These are phyloP conservation scores for Clanis bilineata DNA, from an alignment of 2,888 invertebrate genomes.

Conservation along the genomic window DNA sequence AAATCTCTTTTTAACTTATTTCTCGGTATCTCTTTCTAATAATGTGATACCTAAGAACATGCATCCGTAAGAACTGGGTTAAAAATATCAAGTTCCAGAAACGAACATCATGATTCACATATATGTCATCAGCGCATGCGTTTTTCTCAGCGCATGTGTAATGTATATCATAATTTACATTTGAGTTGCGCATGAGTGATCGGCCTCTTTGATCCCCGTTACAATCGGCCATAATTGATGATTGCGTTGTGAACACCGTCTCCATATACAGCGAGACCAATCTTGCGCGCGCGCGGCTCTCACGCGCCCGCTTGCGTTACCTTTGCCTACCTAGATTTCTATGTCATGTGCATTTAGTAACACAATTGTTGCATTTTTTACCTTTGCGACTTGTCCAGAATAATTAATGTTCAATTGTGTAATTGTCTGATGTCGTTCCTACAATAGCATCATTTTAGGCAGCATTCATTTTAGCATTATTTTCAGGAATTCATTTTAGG, in stretches of 20 bases:
- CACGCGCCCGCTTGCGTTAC: background rate
- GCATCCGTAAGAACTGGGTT: background rate
- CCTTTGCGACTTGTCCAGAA: too few relatives aligned
- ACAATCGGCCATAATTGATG: conserved; percentile 78
- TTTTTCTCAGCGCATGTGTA: conserved; percentile 4
- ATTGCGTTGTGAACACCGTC: conserved; percentile 44
- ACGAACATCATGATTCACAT: background rate
- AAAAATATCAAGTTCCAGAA: background rate
- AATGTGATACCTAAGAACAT: background rate
- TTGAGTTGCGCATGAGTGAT: conserved; percentile 54
- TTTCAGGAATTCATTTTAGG: too few relatives aligned
- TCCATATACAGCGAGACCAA: conserved; percentile 54
- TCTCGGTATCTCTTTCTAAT: background rate
- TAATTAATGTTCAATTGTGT: too few relatives aligned
- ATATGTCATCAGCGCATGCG: conserved; percentile 17
- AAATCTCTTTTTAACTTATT: too few relatives aligned
- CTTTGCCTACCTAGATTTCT: conserved; percentile 12
- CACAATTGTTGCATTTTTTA: background rate
- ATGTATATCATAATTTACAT: conserved; percentile 15
- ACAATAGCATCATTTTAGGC: too few relatives aligned
- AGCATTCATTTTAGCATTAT: too few relatives aligned
- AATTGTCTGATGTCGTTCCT: too few relatives aligned
- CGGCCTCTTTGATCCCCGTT: conserved; percentile 76
- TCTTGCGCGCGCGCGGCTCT: conserved; percentile 40
- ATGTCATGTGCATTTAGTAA: conserved; percentile 26